Base-by-base conservation (phyloP, 2,113 vertebrate genomes). In the Prolemur simus region DNA sequence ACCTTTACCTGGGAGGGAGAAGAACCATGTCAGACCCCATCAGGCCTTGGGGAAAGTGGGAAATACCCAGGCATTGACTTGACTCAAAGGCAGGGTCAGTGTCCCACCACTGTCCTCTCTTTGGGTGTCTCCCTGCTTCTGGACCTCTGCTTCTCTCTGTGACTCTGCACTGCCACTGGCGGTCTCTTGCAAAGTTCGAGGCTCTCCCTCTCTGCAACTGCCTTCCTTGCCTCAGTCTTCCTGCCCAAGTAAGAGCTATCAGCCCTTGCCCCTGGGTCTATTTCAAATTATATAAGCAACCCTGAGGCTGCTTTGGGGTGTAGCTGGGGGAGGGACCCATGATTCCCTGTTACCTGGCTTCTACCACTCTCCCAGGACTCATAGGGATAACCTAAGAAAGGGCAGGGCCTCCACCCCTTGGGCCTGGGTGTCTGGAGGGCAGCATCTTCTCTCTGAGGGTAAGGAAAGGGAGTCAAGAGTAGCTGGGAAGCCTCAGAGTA, bases 1-100 rank as follows among this genome's bases (percentile, higher is more conserved):
- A 99, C 97, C 89, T 99, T 99, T 42, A 99, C 99, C 99, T 99
- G 98, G 66, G 89, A 90, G 83, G 54, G 37, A 86, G 23, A 84
- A 45, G 52, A 64, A 83, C 15, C 49, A 68, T 49, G 9, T 95
- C 21, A 94, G 89, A 23, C 64, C 76, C 89, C 9, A 6, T 14
- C 21, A 66, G 52, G 77, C 49, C 60, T 71, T 37, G 32, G 34
- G 6, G 93, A 92, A 23, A 80, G 14, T 8, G 73, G 27, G 83
- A 94, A 85, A 37, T 34, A 82, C 77, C 42, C 95, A 64, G 66
- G 34, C 20, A 71, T 10, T 49, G 49, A n/a, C 27, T 49, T 27
- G 32, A 66, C 49, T 68, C 64, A 54, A 29, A 82, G 73, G 45
- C 63, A 37, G 54, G 66, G 29, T 71, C 60, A 32, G 73, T 1